Evolutionary conservation across 2,797 vertebrate genomes (phyloP), one percentile per base, ranked within the genome.

Genomic region (Peromyscus aztecus): DNA sequence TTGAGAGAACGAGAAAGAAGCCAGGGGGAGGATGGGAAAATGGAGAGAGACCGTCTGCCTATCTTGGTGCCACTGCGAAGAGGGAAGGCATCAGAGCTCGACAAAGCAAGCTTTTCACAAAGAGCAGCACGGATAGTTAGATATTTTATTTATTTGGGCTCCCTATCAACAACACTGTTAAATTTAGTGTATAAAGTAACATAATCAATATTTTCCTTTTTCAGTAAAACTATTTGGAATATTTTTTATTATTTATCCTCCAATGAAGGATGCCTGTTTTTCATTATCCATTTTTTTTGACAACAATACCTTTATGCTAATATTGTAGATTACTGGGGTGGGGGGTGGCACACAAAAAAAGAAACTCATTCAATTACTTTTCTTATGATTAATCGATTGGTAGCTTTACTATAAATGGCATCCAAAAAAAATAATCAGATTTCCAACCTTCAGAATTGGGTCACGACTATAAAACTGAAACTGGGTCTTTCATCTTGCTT

Each of bases 401-500:
- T 2, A 67, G 55, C 5, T 93, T 89, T 93, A 49, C n/a, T 88
- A 49, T 76, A 40, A 49, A 80, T 43, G 89, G n/a, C 11, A 86
- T 46, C 21, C 6, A 86, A 86, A 77, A 86, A 77, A 63, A 93
- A 75, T 52, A 82, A 46, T 52, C 31, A 87, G 31, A 61, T 90
- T 94, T 65, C 55, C 17, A 83, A 37, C 65, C 19, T 49, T 96
- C 49, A 84, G 69, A 80, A 55, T 86, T 83, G 81, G 49, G 73
- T 96, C 6, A 52, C 73, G 34, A 78, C 0, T 31, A 24, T 57
- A 75, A 76, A 67, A 87, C 31, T 59, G 12, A 93, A 89, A 59
- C 29, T 65, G 49, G 13, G 8, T 4, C 46, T 89, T 90, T 63
- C 7, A 27, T 94, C 91, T 97, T 85, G 9, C 81, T 65, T 93